These are phyloP conservation scores for Belgica antarctica DNA, from an alignment of 2,888 invertebrate species.

Conservation along the genomic window DNA sequence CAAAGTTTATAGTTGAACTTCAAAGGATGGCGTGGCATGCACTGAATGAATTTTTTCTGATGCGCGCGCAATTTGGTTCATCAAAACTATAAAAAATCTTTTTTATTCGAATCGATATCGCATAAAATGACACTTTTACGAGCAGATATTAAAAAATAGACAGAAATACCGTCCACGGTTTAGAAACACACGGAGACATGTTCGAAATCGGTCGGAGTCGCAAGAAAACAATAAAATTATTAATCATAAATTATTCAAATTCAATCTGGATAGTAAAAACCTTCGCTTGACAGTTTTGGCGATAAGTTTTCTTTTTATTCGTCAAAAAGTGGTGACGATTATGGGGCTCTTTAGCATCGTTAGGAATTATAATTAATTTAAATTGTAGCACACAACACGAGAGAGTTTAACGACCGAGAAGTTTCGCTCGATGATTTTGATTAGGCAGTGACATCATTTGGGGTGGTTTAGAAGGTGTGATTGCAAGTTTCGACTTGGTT, in stretches of 20 bases:
- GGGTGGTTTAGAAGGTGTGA: background rate
- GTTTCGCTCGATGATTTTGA: background rate
- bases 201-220: background rate
- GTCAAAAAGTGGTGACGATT: constrained; percentile 7
- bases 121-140: constrained; percentile 20
- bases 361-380: constrained; percentile 38
- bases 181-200: background rate
- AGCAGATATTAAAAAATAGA: background rate
- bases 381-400: constrained; percentile 39
- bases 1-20: background rate
- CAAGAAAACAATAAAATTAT: constrained; percentile 40
- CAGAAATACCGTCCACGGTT: background rate
- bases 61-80: background rate
- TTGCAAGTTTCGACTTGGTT: background rate
- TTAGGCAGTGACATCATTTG: constrained; percentile 28
- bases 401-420: background rate
- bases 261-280: background rate
- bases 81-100: constrained; percentile 2
- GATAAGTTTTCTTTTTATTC: background rate
- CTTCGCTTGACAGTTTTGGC: constrained; percentile 6
- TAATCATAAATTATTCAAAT: constrained; percentile 37
- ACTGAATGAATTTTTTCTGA: background rate
- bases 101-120: background rate
- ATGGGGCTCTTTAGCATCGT: background rate
- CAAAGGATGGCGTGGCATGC: background rate